These are phyloP conservation scores for Lymantria monacha DNA, from an alignment of 2,888 invertebrate species.

Conservation along the genomic window DNA sequence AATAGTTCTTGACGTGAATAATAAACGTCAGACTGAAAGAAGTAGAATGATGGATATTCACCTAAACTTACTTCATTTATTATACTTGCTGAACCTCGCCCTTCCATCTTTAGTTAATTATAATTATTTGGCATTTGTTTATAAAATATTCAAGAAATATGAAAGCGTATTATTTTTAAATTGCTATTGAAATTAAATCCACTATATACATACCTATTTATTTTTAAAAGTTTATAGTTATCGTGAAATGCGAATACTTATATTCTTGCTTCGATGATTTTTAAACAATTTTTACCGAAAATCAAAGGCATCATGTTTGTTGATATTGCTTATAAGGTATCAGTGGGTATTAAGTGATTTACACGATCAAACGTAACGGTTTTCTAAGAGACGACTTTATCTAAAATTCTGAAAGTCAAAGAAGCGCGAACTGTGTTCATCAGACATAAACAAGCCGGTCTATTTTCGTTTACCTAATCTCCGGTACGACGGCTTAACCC, in stretches of 20 bases:
- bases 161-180: no score
- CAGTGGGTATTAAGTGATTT: conserved; percentile 9
- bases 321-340: neutral
- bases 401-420: conserved; percentile 46
- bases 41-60: no score
- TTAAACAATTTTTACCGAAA: neutral
- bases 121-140: neutral
- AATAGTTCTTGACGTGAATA: conserved; percentile 53
- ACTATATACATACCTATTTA: no score
- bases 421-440: conserved; percentile 45
- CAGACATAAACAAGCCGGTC: conserved; percentile 50
- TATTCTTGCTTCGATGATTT: neutral
- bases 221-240: no score
- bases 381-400: conserved; percentile 25
- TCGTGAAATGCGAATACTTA: no score
- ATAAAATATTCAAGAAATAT: no score
- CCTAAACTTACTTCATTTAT: conserved; percentile 49
- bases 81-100: conserved; percentile 16
- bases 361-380: conserved; percentile 15
- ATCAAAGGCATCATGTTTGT: neutral
- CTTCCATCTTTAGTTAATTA: no score
- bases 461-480: conserved; percentile 65
- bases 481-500: conserved; percentile 40
- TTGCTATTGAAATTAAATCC: no score
- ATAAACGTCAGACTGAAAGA: conserved; percentile 35